Percentiles rank a stretch among this genome's conserved stretches.
Conservation (phyloP, 2,113 vertebrate species). For the Hyaena hyaena region DNA sequence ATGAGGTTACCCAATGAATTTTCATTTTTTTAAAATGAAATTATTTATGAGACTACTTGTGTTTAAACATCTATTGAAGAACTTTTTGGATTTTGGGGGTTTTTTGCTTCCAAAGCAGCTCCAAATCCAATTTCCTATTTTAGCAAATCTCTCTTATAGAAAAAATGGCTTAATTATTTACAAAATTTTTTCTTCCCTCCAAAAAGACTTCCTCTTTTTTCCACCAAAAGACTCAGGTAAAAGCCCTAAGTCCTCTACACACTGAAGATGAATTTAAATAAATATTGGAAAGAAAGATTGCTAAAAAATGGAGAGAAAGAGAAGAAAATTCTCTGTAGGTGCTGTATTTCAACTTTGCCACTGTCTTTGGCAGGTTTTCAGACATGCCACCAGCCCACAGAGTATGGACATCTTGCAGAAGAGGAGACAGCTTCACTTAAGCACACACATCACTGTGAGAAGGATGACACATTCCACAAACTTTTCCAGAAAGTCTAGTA, state of each 20-base stretch:
- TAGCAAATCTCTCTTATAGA: neutral
- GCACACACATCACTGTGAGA: neutral
- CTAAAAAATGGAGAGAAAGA: neutral
- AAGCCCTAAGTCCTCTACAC: neutral
- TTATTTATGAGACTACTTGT: neutral
- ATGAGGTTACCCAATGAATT: neutral
- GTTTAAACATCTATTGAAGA: conserved; percentile 10
- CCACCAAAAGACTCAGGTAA: too few relatives aligned
- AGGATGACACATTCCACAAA: conserved; percentile 11
- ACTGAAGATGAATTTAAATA: neutral
- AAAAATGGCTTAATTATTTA: neutral
- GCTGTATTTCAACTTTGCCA: neutral
- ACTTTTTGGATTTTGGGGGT: neutral
- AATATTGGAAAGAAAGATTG: neutral
- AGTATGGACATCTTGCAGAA: neutral
- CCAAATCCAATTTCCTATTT: conserved; percentile 37
- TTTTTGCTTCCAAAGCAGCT: conserved; percentile 29
- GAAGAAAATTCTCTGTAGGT: neutral
- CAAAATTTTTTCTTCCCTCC: neutral
- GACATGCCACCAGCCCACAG: neutral
- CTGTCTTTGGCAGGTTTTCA: neutral
- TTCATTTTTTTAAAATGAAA: conserved; percentile 31
- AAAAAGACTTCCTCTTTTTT: too few relatives aligned
- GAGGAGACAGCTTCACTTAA: neutral
- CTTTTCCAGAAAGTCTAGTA: neutral